These are phyloP conservation scores for Cyanistes caeruleus DNA, from an alignment of 2,113 vertebrate species.

Conservation along the genomic window DNA sequence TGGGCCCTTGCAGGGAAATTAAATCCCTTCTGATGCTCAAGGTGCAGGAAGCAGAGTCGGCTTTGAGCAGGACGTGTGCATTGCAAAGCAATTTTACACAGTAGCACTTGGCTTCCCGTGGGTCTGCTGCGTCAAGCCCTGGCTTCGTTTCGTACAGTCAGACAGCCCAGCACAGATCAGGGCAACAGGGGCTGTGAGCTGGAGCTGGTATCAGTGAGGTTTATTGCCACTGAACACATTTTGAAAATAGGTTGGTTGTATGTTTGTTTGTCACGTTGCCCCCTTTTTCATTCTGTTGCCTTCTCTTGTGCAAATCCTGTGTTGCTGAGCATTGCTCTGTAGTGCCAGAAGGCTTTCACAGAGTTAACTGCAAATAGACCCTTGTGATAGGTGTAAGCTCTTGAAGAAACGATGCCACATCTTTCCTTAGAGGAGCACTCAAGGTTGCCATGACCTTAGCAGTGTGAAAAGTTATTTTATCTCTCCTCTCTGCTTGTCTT, in stretches of 20 bases:
- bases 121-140: not conserved
- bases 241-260: not conserved
- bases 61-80: conserved; percentile 21
- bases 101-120: not conserved
- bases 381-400: not conserved
- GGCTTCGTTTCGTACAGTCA: not conserved
- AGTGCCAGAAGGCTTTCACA: not conserved
- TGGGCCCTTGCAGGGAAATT: conserved; percentile 53
- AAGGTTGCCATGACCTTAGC: conserved; percentile 6
- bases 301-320: not conserved
- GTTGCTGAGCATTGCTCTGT: not conserved
- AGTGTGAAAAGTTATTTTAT: not conserved
- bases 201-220: not conserved
- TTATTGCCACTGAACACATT: not conserved
- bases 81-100: conserved; percentile 46
- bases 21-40: conserved; percentile 68
- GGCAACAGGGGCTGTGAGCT: not conserved
- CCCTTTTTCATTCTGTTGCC: not conserved
- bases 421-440: not conserved
- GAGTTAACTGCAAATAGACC: not conserved
- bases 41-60: conserved; percentile 38
- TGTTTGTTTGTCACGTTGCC: not conserved
- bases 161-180: not conserved
- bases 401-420: not conserved
- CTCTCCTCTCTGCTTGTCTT: not conserved